phyloP scores from a whole-genome alignment of 2,113 vertebrate genomes.

The Hippoglossus stenolepis region DNA sequence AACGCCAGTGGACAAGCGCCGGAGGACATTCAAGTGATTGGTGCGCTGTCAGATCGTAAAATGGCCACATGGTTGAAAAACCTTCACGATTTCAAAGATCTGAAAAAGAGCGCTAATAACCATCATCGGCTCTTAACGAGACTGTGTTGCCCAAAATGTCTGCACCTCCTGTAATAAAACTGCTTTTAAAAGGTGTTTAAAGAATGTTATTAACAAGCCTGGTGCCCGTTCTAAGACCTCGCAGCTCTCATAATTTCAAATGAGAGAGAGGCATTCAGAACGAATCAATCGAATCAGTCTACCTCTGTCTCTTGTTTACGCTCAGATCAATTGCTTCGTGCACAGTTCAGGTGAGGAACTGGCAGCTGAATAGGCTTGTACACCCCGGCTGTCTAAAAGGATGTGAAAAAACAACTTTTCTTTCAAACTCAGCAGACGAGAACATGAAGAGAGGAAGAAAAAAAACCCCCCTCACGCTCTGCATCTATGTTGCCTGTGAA shows the following conservation, averaged over 20 bases:
- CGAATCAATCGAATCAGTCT: constrained; percentile 1
- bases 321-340: constrained; percentile 18
- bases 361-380: constrained; percentile 44
- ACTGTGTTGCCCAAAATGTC: constrained; percentile 30
- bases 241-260: constrained; percentile 32
- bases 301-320: constrained; percentile 14
- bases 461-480: constrained; percentile 20
- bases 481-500: constrained; percentile 66
- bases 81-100: constrained; percentile 42
- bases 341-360: constrained; percentile 37
- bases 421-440: constrained; percentile 43
- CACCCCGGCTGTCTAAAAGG: constrained; percentile 23
- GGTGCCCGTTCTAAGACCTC: constrained; percentile 17
- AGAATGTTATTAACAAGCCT: constrained; percentile 40
- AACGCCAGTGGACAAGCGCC: constrained; percentile 50
- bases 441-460: not conserved
- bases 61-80: constrained; percentile 44
- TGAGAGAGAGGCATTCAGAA: constrained; percentile 7
- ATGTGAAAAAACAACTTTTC: constrained; percentile 14
- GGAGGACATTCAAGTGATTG: constrained; percentile 68
- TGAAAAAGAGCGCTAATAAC: constrained; percentile 53
- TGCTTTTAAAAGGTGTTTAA: constrained; percentile 56
- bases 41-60: constrained; percentile 67
- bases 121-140: constrained; percentile 53
- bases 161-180: constrained; percentile 50